Base-by-base conservation (phyloP, 2,113 vertebrate species). In the Pseudopodoces humilis region DNA sequence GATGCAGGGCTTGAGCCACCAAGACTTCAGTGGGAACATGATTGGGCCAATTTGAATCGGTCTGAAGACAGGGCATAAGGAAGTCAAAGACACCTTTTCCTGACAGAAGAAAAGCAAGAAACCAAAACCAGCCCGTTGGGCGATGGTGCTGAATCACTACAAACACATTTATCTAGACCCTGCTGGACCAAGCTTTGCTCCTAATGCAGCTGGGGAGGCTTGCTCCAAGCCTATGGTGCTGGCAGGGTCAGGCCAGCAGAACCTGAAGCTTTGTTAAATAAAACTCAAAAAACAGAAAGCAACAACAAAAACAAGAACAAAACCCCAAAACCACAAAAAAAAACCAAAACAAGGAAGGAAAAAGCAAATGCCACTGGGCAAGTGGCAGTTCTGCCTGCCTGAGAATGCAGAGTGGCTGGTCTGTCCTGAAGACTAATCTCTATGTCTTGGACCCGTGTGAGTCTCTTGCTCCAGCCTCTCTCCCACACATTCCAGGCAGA, bases 401-500 rank as follows among this genome's bases (percentile, higher is more conserved):
- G 64, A 70, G 82, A 35, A 39, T 3, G 10, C 78, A 74, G 82
- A 47, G 30, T 65, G 60, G 56, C 83, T 70, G 59, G 23, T 86
- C 83, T 82, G 69, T 78, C 49, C 83, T 84, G 65, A 85, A 56
- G 64, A 46, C 64, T 86, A 53, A 75, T 49, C 44, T 78, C 72
- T n/a, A 0, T 11, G 43, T 86, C 56, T 70, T 74, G 68, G 24
- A 47, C 47, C 43, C 9, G 0, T 19, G 35, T 1, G 9, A 86
- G 49, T 65, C 46, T 85, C 85, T 90, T 1, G 6, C 63, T 77
- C 71, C 79, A 63, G 78, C 64, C 76, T 75, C 67, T 90, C 86
- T 92, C 71, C 63, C 89, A 62, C 7, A 10, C 33, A 43, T 92
- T 95, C 83, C 93, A 90, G 90, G 86, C 92, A 86, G 68, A 88